Conservation (phyloP, 2,888 invertebrate species). For the Drosophila monieri region DNA sequence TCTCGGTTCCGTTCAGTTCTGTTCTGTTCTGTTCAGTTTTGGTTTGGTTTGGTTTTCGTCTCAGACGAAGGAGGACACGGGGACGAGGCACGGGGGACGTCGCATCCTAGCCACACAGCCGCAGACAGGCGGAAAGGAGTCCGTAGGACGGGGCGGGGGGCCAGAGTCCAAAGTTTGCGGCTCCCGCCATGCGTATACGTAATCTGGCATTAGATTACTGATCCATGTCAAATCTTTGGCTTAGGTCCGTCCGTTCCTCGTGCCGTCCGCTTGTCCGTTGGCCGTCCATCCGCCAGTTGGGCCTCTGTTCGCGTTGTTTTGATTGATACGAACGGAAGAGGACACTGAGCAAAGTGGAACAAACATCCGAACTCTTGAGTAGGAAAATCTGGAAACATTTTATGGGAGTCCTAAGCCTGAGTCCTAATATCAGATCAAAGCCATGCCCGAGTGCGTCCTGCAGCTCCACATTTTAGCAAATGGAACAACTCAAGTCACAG, state of each 20-base stretch:
- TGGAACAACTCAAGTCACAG: neutral
- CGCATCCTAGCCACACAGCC: conserved; percentile 45
- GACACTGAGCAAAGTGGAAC: conserved; percentile 6
- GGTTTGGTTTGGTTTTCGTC: conserved; percentile 8
- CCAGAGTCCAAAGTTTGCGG: conserved; percentile 46
- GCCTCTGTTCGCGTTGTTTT: conserved; percentile 67
- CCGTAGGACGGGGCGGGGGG: conserved; percentile 11
- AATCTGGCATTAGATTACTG: conserved; percentile 84
- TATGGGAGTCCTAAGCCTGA: neutral
- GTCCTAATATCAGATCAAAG: neutral
- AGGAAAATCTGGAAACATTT: neutral
- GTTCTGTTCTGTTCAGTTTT: conserved; percentile 16
- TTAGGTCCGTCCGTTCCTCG: conserved; percentile 58
- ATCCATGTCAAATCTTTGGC: conserved; percentile 84
- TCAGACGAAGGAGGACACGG: conserved; percentile 3
- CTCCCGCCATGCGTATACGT: conserved; percentile 82
- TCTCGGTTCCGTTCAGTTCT: conserved; percentile 23
- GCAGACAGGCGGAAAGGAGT: conserved; percentile 13
- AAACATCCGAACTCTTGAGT: neutral
- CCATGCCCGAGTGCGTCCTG: neutral
- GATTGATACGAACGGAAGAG: conserved; percentile 67
- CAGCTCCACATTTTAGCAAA: neutral
- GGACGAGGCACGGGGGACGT: conserved; percentile 29
- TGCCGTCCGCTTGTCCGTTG: conserved; percentile 31
- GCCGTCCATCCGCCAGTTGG: conserved; percentile 34